Evolutionary conservation across 2,888 invertebrate species (phyloP).

Genomic region (Aspidapion aeneum): DNA sequence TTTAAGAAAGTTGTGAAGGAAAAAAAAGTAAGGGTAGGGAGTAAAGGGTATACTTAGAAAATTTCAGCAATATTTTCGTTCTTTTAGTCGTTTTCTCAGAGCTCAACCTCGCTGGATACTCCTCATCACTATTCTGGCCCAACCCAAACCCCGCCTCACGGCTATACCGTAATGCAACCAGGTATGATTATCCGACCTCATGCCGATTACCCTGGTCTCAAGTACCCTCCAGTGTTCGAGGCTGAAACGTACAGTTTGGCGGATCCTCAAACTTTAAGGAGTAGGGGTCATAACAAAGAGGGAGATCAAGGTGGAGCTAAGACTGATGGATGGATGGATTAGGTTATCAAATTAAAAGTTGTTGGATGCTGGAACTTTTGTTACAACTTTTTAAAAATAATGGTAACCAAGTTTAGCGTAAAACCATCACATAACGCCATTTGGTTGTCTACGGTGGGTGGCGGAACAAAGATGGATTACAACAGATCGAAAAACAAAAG

Average conservation of each 20-base stretch:
- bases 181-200: slow-evolving; percentile 30
- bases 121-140: slow-evolving; percentile 26
- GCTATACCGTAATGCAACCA: neutral
- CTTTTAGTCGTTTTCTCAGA: slow-evolving; percentile 31
- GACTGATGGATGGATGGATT: neutral
- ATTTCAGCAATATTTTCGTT: no score
- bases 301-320: slow-evolving; percentile 1
- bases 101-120: slow-evolving; percentile 36
- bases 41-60: no score
- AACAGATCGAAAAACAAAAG: no score
- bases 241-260: slow-evolving; percentile 77
- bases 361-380: no score
- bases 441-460: no score
- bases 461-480: no score
- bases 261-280: slow-evolving; percentile 46
- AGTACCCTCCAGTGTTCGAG: slow-evolving; percentile 84
- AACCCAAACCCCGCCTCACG: slow-evolving; percentile 15
- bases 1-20: no score
- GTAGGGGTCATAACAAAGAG: slow-evolving; percentile 12
- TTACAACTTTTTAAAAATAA: no score
- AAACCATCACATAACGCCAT: no score
- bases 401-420: no score
- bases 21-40: no score
- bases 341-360: no score
- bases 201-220: slow-evolving; percentile 74